Conservation (phyloP, 2,113 vertebrate genomes). For the Falcunculus frontatus region DNA sequence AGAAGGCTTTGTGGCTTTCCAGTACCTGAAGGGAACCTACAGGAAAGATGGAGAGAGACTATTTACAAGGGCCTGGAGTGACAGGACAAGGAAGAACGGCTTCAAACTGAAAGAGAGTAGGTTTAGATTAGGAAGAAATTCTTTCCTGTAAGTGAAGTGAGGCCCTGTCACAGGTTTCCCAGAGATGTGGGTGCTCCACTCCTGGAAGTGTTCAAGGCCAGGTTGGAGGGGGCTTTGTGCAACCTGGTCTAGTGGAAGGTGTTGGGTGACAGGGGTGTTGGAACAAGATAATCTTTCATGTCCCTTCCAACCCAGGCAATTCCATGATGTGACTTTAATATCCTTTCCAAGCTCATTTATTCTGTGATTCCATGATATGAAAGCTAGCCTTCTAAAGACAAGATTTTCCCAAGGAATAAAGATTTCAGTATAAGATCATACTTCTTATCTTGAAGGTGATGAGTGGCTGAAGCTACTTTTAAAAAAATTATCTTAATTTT, state of each 20-base stretch:
- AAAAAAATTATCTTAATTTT: not conserved
- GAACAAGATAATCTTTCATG: accelerated
- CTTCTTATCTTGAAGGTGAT: not conserved
- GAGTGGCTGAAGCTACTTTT: not conserved
- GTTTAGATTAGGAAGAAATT: not conserved
- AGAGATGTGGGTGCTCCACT: not conserved
- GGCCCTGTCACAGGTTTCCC: accelerated
- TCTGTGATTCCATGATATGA: not conserved
- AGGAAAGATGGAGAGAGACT: not conserved
- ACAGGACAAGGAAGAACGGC: not conserved
- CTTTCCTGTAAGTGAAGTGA: not conserved
- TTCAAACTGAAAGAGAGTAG: not conserved
- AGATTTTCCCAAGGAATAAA: not conserved
- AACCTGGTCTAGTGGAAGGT: not conserved
- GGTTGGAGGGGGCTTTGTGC: not conserved
- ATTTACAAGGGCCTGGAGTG: not conserved
- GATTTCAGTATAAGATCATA: not conserved
- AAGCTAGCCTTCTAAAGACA: not conserved
- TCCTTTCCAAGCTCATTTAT: not conserved
- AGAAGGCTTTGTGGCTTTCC: accelerated
- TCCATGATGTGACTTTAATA: not conserved
- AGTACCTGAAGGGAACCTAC: accelerated
- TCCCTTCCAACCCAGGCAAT: not conserved
- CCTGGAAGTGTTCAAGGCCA: not conserved
- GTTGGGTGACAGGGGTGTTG: not conserved